Evolutionary conservation across 2,113 vertebrate species (phyloP), one percentile per base, ranked within the genome.

Genomic region (Poicephalus meyeri): DNA sequence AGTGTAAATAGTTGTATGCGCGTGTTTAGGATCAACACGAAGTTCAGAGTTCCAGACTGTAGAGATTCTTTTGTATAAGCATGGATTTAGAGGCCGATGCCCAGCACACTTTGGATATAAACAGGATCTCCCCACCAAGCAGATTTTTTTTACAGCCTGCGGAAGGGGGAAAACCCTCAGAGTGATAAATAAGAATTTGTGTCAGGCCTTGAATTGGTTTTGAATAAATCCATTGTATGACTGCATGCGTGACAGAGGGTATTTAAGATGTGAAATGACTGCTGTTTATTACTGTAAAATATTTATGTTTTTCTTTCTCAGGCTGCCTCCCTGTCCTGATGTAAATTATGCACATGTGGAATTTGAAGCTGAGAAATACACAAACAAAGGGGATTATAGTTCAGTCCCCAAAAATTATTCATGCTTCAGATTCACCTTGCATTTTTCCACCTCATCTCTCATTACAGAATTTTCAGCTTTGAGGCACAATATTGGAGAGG

Each of bases 311-410:
- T 85, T 25, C 58, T 83, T 82, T 92, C 53, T 85, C 80, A 63
- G 70, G 20, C 78, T 88, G 55, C 15, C 81, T 92, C 68, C 50
- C 74, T 84, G 11, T 89, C 66, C 70, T 89, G 92, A 89, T 0
- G 7, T 93, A 97, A 96, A 96, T 97, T 96, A 93, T 81, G 85
- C 74, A 92, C 76, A 65, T 74, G 74, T 90, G 79, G 89, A 95
- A 95, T 90, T 96, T 78, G 88, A 53, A 91, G 50, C 69, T 89
- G 71, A 95, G 69, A 97, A 96, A 92, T 42, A 69, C 55, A 91
- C 39, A 87, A 87, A 85, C 60, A 95, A 94, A 93, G 39, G 65
- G 26, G 46, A 86, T 86, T 91, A 86, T 72, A 91, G 72, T 90
- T 95, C 95, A 80, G n/a, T 71, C 47, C 69, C 80, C 79, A 37